A percentile compares a stretch with the other conserved stretches of the same genome.
phyloP scores from a whole-genome alignment of 2,888 invertebrate genomes.

The Hydroisotoma schaefferi region DNA sequence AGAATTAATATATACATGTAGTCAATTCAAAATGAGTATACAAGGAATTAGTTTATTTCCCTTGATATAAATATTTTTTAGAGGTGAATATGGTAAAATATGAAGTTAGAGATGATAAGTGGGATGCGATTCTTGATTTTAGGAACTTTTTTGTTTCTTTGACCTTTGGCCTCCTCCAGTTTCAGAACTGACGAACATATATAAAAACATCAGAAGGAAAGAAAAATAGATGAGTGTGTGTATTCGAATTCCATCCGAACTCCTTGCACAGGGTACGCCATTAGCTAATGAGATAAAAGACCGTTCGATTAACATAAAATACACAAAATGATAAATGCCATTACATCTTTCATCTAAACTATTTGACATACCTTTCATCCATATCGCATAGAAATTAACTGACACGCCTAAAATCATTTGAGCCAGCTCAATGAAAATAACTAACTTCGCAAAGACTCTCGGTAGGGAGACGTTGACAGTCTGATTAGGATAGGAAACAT shows the following conservation, averaged over 20 bases:
- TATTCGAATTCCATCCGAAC: slow-evolving; percentile 21
- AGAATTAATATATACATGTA: too few species aligned
- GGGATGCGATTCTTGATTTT: not conserved
- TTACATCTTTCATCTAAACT: not conserved
- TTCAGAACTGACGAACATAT: slow-evolving; percentile 14
- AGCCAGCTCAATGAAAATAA: slow-evolving; percentile 83
- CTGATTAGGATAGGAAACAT: slow-evolving; percentile 51
- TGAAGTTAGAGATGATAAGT: not conserved
- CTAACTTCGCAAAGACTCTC: slow-evolving; percentile 77
- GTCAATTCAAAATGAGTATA: too few species aligned
- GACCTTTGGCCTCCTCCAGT: not conserved
- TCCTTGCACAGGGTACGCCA: slow-evolving; percentile 22
- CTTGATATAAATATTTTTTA: too few species aligned
- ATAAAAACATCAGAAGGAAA: slow-evolving; percentile 23
- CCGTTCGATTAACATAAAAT: not conserved
- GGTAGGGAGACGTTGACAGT: slow-evolving; percentile 84
- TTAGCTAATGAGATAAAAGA: slow-evolving; percentile 9
- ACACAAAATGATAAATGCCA: not conserved
- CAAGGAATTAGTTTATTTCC: too few species aligned
- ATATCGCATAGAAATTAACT: slow-evolving; percentile 83
- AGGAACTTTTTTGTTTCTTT: not conserved
- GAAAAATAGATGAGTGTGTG: slow-evolving; percentile 23
- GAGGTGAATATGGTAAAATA: not conserved
- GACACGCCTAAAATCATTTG: slow-evolving; percentile 94
- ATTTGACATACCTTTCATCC: slow-evolving; percentile 56